A percentile compares a stretch with the other conserved stretches of the same genome.
Conservation (phyloP, 2,888 invertebrate species). For the Itoplectis maculator region DNA sequence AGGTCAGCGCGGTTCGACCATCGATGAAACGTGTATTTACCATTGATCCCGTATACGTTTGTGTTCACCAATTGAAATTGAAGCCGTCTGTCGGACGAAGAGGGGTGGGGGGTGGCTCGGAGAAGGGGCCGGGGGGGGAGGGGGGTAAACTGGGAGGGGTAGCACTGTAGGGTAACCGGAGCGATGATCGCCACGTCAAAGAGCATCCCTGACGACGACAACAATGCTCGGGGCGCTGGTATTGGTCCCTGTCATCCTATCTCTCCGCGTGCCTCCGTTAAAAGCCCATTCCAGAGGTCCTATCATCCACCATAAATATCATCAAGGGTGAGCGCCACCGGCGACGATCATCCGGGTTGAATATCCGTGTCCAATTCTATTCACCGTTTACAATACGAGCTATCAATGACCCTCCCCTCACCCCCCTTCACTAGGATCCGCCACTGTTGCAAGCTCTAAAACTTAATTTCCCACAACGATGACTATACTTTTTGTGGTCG, state of each 20-base stretch:
- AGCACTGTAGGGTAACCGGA: slow-evolving; percentile 24
- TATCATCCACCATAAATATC: slow-evolving; percentile 40
- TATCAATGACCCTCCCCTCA: slow-evolving; percentile 1
- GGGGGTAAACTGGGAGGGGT: neutral
- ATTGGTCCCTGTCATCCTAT: slow-evolving; percentile 23
- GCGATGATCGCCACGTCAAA: slow-evolving; percentile 39
- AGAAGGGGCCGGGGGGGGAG: no score
- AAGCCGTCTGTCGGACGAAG: neutral
- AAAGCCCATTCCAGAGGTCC: slow-evolving; percentile 27
- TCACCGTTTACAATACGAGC: neutral
- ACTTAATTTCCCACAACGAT: no score
- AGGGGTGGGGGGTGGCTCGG: no score
- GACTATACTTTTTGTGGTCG: no score
- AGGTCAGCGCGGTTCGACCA: neutral
- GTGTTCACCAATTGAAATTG: slow-evolving; percentile 31
- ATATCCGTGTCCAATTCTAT: slow-evolving; percentile 21
- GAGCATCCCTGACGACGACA: slow-evolving; percentile 17
- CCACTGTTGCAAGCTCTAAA: no score
- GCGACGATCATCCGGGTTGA: slow-evolving; percentile 24
- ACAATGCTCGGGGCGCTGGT: neutral
- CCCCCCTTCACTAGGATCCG: no score
- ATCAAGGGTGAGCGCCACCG: slow-evolving; percentile 2
- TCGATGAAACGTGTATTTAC: slow-evolving; percentile 32
- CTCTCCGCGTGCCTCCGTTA: slow-evolving; percentile 4
- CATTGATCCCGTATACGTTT: slow-evolving; percentile 21